These are phyloP conservation scores for Urophycis tenuis DNA, from an alignment of 2,797 vertebrate species.

Conservation along the genomic window DNA sequence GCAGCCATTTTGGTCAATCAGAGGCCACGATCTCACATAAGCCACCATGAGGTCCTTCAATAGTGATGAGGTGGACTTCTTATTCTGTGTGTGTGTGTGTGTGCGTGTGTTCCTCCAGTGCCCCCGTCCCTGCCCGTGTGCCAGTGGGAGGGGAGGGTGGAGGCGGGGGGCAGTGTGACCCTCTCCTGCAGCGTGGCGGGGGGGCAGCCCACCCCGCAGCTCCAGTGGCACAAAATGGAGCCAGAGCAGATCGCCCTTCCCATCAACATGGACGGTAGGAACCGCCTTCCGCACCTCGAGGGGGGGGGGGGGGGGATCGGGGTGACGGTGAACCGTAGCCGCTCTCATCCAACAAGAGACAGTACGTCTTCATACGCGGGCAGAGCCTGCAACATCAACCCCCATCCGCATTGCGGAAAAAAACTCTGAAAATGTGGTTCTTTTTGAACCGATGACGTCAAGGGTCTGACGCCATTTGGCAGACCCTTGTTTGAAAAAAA, in stretches of 20 bases:
- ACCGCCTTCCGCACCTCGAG: neutral
- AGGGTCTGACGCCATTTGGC: too few species aligned
- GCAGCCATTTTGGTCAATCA: neutral
- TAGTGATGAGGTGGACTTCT: neutral
- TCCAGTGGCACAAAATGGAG: slow-evolving; percentile 72
- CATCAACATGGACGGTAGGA: slow-evolving; percentile 69
- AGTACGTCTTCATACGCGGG: too few species aligned
- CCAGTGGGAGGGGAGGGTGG: slow-evolving; percentile 65
- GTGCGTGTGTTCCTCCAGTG: slow-evolving; percentile 41
- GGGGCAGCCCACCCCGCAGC: slow-evolving; percentile 66
- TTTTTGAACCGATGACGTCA: too few species aligned
- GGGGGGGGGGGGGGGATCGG: neutral
- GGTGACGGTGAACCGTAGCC: neutral
- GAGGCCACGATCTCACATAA: neutral
- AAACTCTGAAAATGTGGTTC: too few species aligned
- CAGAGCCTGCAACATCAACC: too few species aligned
- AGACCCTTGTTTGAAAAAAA: too few species aligned
- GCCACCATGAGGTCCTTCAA: neutral
- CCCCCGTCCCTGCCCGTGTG: slow-evolving; percentile 73
- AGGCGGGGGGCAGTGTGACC: slow-evolving; percentile 64
- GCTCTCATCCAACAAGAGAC: neutral
- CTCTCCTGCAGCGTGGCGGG: slow-evolving; percentile 68
- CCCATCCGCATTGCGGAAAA: too few species aligned
- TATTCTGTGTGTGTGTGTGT: neutral
- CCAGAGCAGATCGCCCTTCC: slow-evolving; percentile 62